Percentiles rank a stretch among this genome's conserved stretches.
These are phyloP conservation scores for Sycobia sp. DNA, from an alignment of 1,140 invertebrate species.

Conservation along the genomic window DNA sequence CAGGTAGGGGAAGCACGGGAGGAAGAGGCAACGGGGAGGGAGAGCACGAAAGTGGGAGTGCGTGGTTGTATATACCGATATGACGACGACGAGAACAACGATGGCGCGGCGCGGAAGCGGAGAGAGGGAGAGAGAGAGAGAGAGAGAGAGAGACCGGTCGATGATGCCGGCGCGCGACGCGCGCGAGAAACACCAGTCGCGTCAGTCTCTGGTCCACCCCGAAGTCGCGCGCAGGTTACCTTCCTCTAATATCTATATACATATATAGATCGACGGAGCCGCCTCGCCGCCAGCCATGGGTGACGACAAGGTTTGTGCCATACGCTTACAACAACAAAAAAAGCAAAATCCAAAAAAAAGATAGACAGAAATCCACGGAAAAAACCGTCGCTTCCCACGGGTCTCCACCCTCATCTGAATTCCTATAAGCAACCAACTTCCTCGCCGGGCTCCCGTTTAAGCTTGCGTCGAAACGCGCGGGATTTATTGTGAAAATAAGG, in stretches of 20 bases:
- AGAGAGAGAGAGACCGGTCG: constrained; percentile 48
- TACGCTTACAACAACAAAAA: too few species aligned
- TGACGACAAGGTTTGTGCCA: constrained; percentile 57
- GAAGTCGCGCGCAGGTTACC: constrained; percentile 52
- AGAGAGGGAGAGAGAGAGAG: constrained; percentile 2
- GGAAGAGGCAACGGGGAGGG: too few species aligned
- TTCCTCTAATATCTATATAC: too few species aligned
- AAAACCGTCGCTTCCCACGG: not conserved
- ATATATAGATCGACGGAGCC: constrained; percentile 53
- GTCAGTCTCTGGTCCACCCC: constrained; percentile 58
- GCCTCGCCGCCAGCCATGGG: constrained; percentile 57
- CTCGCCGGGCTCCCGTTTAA: too few species aligned
- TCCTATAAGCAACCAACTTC: too few species aligned
- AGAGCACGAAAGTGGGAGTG: too few species aligned
- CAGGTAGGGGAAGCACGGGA: too few species aligned
- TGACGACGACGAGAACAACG: not conserved
- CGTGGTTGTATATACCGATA: too few species aligned
- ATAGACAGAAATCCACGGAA: constrained; percentile 18
- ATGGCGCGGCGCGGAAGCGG: constrained; percentile 9
- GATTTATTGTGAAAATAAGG: too few species aligned
- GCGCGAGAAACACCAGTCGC: constrained; percentile 53
- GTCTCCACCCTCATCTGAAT: not conserved
- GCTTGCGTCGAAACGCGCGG: too few species aligned
- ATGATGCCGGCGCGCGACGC: constrained; percentile 59
- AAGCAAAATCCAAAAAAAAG: too few species aligned